Evolutionary conservation across 2,888 invertebrate species (phyloP), one percentile per base, ranked within the genome.

Genomic region (Strigamia transsilvanica): DNA sequence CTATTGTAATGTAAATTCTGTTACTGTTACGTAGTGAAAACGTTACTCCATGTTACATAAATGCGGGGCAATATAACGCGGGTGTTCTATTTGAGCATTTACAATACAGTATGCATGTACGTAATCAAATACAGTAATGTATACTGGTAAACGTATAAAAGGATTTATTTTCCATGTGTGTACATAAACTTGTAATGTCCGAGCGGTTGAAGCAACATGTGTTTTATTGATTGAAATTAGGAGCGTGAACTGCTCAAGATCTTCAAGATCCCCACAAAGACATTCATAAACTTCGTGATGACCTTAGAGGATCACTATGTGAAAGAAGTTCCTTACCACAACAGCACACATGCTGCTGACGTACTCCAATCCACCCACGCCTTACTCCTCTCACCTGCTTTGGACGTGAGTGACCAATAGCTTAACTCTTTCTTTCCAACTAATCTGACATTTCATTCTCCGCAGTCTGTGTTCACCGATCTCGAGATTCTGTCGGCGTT

Each of bases 321-420:
- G 87, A 94, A 95, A 88, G 96, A 97, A 90, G 98, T 98, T 90
- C 98, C 99, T 86, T 99, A 99, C 92, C 99, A 99, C 91, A 99
- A 99, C 90, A 96, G 96, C 87, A 91, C 97, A 86, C 99, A 99
- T 89, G 99, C 98, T 82, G 98, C 99, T 84, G 99, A 99, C 89
- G 99, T 99, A 85, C 94, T 97, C 83, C 99, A 99, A 90, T 97
- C 98, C 85, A 97, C 97, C 83, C 94, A 99, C 89, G 97, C 97
- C 85, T 92, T 99, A 86, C 93, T 99, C 86, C 95, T 96, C 89
- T 97, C 97, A 83, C 97, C 98, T 82, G 98, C 98, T 83, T 92
- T 99, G 84, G 97, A 98, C 89, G 92, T 93, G 87, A 87, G 86
- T 84, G 27, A 27, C 1, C 27, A 27, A 27, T 27, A 27, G 27